Evolutionary conservation across 2,797 vertebrate genomes (phyloP).

Genomic region (Sebastes ruberrimus): DNA sequence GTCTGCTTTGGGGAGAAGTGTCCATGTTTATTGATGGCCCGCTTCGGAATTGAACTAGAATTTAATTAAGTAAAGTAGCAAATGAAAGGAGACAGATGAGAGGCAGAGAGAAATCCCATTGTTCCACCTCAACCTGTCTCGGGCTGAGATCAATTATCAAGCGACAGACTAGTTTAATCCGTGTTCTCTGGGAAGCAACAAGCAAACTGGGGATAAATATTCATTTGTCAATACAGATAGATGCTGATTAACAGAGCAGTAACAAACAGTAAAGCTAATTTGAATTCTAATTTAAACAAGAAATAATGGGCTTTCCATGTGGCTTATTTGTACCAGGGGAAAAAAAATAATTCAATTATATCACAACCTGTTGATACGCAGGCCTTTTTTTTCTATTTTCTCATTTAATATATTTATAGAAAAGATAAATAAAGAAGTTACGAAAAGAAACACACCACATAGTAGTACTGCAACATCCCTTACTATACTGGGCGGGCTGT

Average conservation of each 20-base stretch:
- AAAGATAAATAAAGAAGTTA: neutral
- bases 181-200: conserved; percentile 69
- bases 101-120: conserved; percentile 55
- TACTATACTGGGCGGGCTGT: neutral
- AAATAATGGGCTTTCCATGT: neutral
- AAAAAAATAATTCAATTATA: neutral
- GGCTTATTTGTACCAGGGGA: neutral
- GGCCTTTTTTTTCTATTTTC: neutral
- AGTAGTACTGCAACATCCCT: neutral
- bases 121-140: conserved; percentile 60
- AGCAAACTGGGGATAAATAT: conserved; percentile 71
- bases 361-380: neutral
- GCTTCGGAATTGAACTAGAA: conserved; percentile 71
- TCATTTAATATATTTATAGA: neutral
- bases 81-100: conserved; percentile 65
- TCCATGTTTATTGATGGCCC: conserved; percentile 52
- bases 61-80: conserved; percentile 74
- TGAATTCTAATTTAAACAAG: neutral
- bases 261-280: neutral
- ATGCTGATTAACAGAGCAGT: conserved; percentile 17
- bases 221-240: conserved; percentile 46
- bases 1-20: conserved; percentile 36
- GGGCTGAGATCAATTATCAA: conserved; percentile 67
- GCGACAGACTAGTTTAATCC: conserved; percentile 67
- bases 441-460: neutral